phyloP scores from a whole-genome alignment of 2,797 vertebrate genomes.

The Schizopygopsis malacanthus region DNA sequence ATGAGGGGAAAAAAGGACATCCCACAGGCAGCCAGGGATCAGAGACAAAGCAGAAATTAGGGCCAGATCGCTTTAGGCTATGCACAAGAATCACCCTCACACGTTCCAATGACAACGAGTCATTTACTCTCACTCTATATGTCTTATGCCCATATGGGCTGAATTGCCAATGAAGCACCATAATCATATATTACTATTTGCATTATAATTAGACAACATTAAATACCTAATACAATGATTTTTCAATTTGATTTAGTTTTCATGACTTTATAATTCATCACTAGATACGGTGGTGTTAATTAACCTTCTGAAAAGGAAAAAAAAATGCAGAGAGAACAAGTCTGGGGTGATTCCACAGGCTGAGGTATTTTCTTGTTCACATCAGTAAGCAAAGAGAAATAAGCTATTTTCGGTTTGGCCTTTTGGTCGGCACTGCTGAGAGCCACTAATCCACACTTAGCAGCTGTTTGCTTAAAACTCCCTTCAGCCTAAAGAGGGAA shows the following conservation, averaged over 20 bases:
- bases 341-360: conserved; percentile 29
- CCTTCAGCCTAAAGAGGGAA: conserved; percentile 61
- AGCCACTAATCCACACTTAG: conserved; percentile 63
- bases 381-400: conserved; percentile 56
- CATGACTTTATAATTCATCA: neutral
- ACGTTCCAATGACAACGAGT: conserved; percentile 61
- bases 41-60: conserved; percentile 63
- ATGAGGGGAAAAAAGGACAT: conserved; percentile 34
- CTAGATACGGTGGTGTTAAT: neutral
- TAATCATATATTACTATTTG: conserved; percentile 30
- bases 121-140: conserved; percentile 54
- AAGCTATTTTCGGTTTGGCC: conserved; percentile 57
- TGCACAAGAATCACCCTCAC: conserved; percentile 37
- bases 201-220: conserved; percentile 30
- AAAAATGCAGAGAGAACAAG: neutral
- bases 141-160: conserved; percentile 50
- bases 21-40: conserved; percentile 57
- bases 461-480: conserved; percentile 61
- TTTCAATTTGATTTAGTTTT: neutral
- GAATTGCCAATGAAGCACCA: conserved; percentile 44
- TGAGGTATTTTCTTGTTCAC: conserved; percentile 47
- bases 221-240: neutral
- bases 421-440: conserved; percentile 45
- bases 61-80: conserved; percentile 50
- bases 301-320: neutral